Base-by-base conservation (phyloP, 2,888 invertebrate genomes). In the Calameuta pallipes region DNA sequence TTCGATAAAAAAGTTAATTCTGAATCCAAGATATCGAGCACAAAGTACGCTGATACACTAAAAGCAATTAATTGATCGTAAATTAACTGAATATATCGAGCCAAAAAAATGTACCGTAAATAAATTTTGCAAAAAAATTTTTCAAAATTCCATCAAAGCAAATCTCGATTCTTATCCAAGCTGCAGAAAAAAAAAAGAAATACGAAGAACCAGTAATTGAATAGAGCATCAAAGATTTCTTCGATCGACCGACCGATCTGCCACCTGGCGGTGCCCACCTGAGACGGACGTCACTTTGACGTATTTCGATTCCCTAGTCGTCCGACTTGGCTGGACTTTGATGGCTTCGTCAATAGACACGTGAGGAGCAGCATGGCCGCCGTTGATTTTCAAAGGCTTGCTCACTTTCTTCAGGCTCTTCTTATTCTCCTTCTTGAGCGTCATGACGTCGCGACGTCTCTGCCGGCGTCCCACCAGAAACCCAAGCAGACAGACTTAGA, bases 381-480 rank as follows among this genome's bases (percentile, higher is more conserved):
- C 23, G 56, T 9, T 23, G 23, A 56, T 23, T 80, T 83, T 80
- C 74, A 41, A 23, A 15, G 78, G 77, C 69, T 85, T 87, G n/a
- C 76, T 79, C 75, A 80, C 75, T 78, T 85, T 88, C 76, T 83
- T 88, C 79, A 80, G 75, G 69, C 82, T 80, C 78, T 80, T 86
- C 80, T 85, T 84, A 77, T 76, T 80, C 78, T 89, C 87, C 79
- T 86, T 88, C 76, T 83, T 86, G 74, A 84, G 79, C 78, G 88
- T 88, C 87, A 88, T 89, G 71, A n/a, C 71, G 71, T 71, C 34
- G 31, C 71, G 71, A n/a, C 36, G 37, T n/a, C 34, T 13, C 37
- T 37, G 37, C 13, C 13, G 37, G 13, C 37, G 41, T 41, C 41
- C 41, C 41, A 41, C 15, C 56, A 1, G 23, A 23, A 56, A 56